Conservation (phyloP, 2,113 vertebrate genomes). For the Elephas maximus region DNA sequence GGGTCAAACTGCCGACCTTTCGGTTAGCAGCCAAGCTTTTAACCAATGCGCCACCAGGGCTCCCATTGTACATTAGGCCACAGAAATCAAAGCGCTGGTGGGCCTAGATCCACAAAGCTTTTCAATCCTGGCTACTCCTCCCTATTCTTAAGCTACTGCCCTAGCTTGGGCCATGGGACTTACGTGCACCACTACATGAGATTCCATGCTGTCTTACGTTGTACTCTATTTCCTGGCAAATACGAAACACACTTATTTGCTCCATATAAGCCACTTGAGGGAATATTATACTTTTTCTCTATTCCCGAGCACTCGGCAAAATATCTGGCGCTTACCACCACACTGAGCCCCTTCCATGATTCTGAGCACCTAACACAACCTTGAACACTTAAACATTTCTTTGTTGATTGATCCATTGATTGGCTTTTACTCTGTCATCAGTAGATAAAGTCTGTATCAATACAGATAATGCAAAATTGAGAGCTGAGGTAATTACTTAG, state of each 20-base stretch:
- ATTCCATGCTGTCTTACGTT: not conserved
- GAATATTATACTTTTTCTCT: not conserved
- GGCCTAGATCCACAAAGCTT: not conserved
- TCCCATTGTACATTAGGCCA: not conserved
- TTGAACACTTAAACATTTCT: not conserved
- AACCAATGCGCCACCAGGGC: too few species aligned
- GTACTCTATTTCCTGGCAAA: not conserved
- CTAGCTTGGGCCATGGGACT: not conserved
- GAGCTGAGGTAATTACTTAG: not conserved
- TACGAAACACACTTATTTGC: not conserved
- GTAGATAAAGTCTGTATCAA: not conserved
- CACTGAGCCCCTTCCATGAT: not conserved
- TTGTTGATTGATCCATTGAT: not conserved
- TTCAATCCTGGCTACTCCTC: not conserved
- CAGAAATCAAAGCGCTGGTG: not conserved
- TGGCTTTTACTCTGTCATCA: constrained; percentile 41
- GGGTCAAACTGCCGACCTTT: too few species aligned
- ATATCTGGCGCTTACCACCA: not conserved
- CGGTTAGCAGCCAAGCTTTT: too few species aligned
- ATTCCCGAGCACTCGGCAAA: not conserved
- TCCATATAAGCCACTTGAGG: not conserved
- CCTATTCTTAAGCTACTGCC: not conserved
- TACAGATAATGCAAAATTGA: constrained; percentile 4
- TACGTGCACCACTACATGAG: not conserved
- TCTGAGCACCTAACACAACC: not conserved